Evolutionary conservation across 2,888 invertebrate genomes (phyloP).

Genomic region (Tipula lateralis): DNA sequence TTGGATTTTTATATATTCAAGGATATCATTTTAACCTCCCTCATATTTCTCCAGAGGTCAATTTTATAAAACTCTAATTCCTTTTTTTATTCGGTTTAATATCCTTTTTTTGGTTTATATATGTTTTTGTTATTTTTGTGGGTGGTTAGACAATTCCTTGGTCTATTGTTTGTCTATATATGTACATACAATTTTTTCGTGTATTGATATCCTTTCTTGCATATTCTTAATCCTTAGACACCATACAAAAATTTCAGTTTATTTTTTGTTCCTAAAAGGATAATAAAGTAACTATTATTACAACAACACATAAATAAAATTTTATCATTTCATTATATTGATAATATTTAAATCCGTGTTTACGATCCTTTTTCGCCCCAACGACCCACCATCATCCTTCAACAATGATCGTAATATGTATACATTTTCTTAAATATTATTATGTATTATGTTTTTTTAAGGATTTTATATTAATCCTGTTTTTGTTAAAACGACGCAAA

Average conservation of each 20-base stretch:
- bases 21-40: not conserved
- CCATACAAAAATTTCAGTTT: not conserved
- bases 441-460: not conserved
- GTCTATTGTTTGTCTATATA: not conserved
- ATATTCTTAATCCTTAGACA: not conserved
- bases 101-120: not conserved
- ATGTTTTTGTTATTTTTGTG: not conserved
- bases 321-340: not conserved
- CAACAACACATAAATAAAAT: not conserved
- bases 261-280: not conserved
- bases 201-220: not conserved
- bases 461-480: not conserved
- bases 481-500: not conserved
- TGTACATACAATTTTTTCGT: not conserved
- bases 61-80: not conserved
- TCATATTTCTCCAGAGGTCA: not conserved
- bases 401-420: not conserved
- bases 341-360: not conserved
- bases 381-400: not conserved
- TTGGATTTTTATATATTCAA: too few species aligned
- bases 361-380: not conserved
- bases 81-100: not conserved
- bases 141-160: not conserved
- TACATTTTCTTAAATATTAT: not conserved
- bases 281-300: not conserved